Conservation (phyloP, 2,113 vertebrate genomes). For the Circaetus gallicus region DNA sequence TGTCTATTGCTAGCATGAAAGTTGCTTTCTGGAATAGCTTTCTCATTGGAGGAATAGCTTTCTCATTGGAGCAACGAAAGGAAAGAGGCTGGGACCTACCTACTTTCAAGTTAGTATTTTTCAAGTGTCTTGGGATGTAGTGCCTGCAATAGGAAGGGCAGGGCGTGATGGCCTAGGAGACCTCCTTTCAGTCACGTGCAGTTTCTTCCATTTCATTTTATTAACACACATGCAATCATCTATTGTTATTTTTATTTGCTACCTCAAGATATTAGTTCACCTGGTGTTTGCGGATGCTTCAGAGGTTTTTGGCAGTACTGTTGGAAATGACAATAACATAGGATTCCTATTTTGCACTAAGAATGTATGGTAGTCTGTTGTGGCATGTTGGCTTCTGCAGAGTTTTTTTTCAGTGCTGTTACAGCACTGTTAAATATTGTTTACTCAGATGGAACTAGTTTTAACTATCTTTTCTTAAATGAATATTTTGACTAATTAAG, state of each 20-base stretch:
- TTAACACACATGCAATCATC: not conserved
- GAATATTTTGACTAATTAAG: not conserved
- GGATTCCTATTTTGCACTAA: constrained; percentile 36
- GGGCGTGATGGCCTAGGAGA: not conserved
- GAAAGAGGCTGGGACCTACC: not conserved
- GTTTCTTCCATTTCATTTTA: not conserved
- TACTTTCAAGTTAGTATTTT: not conserved
- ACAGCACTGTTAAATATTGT: not conserved
- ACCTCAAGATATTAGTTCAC: constrained; percentile 32
- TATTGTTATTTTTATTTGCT: constrained; percentile 49
- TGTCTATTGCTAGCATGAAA: not conserved
- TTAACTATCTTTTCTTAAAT: not conserved
- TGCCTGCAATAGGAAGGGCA: not conserved
- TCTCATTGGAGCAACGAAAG: not conserved
- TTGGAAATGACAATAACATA: constrained; percentile 29
- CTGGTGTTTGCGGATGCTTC: constrained; percentile 29
- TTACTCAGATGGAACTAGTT: not conserved
- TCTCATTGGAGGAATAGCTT: not conserved
- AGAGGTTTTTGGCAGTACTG: constrained; percentile 27
- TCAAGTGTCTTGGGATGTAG: not conserved
- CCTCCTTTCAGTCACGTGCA: not conserved
- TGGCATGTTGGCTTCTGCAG: constrained; percentile 44
- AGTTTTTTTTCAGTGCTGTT: constrained; percentile 55
- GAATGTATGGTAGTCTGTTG: constrained; percentile 16
- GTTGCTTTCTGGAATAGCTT: not conserved